A percentile compares a stretch with the other conserved stretches of the same genome.
Evolutionary conservation across 2,888 invertebrate species (phyloP).

Genomic region (Drosophila birchii): DNA sequence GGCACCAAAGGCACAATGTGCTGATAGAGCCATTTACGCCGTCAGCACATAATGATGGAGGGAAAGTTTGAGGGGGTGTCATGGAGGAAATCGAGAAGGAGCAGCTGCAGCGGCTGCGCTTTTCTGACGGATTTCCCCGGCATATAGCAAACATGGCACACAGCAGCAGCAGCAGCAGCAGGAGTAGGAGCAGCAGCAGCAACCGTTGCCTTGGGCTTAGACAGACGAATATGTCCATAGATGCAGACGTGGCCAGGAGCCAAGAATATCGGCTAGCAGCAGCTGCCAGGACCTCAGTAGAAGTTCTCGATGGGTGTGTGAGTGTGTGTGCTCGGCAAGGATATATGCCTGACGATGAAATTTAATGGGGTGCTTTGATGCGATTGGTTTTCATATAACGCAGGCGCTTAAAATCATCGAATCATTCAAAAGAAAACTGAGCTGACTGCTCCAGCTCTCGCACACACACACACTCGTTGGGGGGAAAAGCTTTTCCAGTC

Average conservation of each 20-base stretch:
- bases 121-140: constrained; percentile 72
- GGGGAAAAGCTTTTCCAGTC: constrained; percentile 54
- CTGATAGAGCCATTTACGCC: constrained; percentile 80
- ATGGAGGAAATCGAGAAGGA: constrained; percentile 12
- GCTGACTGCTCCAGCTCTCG: constrained; percentile 71
- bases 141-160: constrained; percentile 68
- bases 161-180: constrained; percentile 9
- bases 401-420: constrained; percentile 86
- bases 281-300: constrained; percentile 54
- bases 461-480: constrained; percentile 46
- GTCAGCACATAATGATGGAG: constrained; percentile 78
- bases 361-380: constrained; percentile 86
- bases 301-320: constrained; percentile 24
- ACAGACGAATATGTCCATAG: constrained; percentile 57
- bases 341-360: constrained; percentile 84
- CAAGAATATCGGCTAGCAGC: constrained; percentile 61
- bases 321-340: constrained; percentile 67
- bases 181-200: not conserved
- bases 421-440: constrained; percentile 84
- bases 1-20: constrained; percentile 64
- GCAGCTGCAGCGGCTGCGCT: constrained; percentile 68
- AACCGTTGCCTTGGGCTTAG: constrained; percentile 71
- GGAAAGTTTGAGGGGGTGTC: constrained; percentile 44
- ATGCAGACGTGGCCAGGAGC: constrained; percentile 59
- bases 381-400: constrained; percentile 86